Evolutionary conservation across 1,140 invertebrate species (phyloP).

Genomic region (Mactra quadrangularis): DNA sequence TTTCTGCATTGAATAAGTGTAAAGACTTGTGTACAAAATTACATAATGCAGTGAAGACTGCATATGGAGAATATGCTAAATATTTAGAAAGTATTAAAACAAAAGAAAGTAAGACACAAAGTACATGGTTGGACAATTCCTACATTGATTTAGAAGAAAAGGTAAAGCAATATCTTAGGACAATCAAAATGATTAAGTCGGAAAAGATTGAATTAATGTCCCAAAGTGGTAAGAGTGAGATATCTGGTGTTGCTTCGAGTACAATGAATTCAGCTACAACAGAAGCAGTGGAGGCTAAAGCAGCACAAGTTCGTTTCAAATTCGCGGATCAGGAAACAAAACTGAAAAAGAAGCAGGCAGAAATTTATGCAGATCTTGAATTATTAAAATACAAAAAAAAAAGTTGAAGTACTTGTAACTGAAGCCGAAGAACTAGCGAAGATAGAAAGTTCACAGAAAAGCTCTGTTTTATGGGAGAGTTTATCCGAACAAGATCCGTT

Average conservation of each 20-base stretch:
- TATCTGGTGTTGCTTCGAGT: not conserved
- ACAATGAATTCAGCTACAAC: not conserved
- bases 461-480: not conserved
- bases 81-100: conserved; percentile 16
- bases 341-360: conserved; percentile 27
- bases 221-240: not conserved
- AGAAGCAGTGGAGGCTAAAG: conserved; percentile 13
- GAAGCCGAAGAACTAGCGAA: conserved; percentile 33
- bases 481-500: not conserved
- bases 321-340: conserved; percentile 29
- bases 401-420: conserved; percentile 9
- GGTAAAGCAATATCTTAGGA: conserved; percentile 1
- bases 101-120: conserved; percentile 18
- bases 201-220: conserved; percentile 30
- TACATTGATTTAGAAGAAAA: not conserved
- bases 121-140: conserved; percentile 13
- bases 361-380: conserved; percentile 19
- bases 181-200: conserved; percentile 3
- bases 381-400: conserved; percentile 25
- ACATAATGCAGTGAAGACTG: conserved; percentile 7
- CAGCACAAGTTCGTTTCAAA: not conserved
- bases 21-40: not conserved
- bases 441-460: not conserved
- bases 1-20: conserved; percentile 17
- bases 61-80: not conserved